phyloP scores from a whole-genome alignment of 2,113 vertebrate species.

The Anoura caudifer region DNA sequence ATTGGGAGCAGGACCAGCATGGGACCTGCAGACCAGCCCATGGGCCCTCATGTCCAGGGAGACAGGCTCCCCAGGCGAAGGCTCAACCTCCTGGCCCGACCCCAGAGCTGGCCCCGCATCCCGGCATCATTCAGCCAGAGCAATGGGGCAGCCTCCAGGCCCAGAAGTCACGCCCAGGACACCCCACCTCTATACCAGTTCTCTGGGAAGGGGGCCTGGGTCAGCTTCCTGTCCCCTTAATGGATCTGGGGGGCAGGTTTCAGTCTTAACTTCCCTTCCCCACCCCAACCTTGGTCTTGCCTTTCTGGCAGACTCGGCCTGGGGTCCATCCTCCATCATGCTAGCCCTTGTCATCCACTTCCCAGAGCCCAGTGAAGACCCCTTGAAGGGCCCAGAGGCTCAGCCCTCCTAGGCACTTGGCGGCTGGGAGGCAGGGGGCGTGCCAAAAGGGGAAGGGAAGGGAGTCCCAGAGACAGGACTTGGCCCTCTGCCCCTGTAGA shows the following conservation, averaged over 20 bases:
- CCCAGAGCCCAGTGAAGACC: neutral
- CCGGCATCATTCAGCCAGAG: neutral
- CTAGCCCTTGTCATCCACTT: neutral
- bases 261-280: neutral
- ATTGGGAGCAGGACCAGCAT: neutral
- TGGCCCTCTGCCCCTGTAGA: conserved; percentile 80
- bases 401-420: conserved; percentile 1
- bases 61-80: neutral
- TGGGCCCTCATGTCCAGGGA: neutral
- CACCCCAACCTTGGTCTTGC: neutral
- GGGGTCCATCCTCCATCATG: neutral
- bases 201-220: neutral
- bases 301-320: neutral
- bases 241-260: neutral
- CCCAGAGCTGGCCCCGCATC: neutral
- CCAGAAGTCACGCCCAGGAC: neutral
- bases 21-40: neutral
- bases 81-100: neutral
- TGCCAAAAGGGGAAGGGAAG: conserved; percentile 9
- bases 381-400: neutral
- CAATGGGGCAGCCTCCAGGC: neutral
- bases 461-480: conserved; percentile 64
- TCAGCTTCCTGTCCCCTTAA: neutral
- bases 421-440: neutral
- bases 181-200: neutral